These are phyloP conservation scores for Capitella teleta DNA, from an alignment of 1,140 invertebrate species.

Conservation along the genomic window DNA sequence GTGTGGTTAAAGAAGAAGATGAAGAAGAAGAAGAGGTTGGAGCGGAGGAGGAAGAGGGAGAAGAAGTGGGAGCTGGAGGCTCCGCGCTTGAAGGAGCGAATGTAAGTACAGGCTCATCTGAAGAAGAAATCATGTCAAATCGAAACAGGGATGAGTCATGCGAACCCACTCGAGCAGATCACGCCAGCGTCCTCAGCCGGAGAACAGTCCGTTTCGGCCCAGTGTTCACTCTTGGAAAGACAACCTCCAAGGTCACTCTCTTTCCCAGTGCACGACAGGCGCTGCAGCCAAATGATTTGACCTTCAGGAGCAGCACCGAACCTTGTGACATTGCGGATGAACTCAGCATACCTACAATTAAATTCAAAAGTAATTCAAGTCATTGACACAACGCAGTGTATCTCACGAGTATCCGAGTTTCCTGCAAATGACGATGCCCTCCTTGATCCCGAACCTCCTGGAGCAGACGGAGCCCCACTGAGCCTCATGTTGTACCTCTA, in stretches of 20 bases:
- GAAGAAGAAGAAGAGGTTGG: too few relatives aligned
- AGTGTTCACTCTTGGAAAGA: background rate
- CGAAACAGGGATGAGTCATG: too few relatives aligned
- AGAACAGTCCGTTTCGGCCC: slow-evolving; percentile 1
- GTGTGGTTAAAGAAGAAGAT: too few relatives aligned
- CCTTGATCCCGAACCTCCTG: slow-evolving; percentile 75
- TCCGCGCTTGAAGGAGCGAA: too few relatives aligned
- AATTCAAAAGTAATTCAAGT: background rate
- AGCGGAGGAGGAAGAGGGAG: too few relatives aligned
- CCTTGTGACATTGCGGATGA: too few relatives aligned
- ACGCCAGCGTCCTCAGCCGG: slow-evolving; percentile 3
- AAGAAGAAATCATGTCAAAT: too few relatives aligned
- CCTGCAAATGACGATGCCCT: slow-evolving; percentile 69
- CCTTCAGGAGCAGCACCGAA: slow-evolving; percentile 2
- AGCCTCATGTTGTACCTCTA: slow-evolving; percentile 72
- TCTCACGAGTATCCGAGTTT: slow-evolving; percentile 49
- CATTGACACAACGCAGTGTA: background rate
- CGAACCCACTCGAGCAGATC: background rate
- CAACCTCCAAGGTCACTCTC: slow-evolving; percentile 4
- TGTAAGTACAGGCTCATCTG: too few relatives aligned
- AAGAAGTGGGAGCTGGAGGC: too few relatives aligned
- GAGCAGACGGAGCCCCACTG: slow-evolving; percentile 84
- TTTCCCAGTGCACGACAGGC: background rate
- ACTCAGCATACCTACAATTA: too few relatives aligned
- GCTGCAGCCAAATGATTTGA: slow-evolving; percentile 2